Evolutionary conservation across 2,113 vertebrate species (phyloP).

Genomic region (Colaptes auratus): DNA sequence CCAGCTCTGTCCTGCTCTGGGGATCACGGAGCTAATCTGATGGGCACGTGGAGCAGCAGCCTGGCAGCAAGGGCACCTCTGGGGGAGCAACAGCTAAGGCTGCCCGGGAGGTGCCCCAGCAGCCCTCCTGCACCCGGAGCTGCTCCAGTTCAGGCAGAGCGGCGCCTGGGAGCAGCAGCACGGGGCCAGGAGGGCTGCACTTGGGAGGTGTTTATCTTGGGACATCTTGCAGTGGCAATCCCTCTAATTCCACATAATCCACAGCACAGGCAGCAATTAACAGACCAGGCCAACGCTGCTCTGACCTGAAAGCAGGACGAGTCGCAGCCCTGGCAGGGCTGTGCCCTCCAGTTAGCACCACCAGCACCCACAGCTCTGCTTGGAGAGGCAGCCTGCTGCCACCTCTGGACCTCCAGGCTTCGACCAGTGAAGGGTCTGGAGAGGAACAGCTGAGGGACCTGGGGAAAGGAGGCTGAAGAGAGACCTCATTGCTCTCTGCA

Average conservation of each 20-base stretch:
- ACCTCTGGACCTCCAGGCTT: neutral
- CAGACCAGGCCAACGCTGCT: neutral
- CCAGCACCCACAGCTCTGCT: neutral
- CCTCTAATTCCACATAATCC: conserved; percentile 69
- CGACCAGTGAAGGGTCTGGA: too few relatives aligned
- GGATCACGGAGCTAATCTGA: conserved; percentile 31
- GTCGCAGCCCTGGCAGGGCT: accelerated
- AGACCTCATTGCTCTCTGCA: too few relatives aligned
- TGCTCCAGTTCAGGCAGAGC: accelerated
- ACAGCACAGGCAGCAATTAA: neutral
- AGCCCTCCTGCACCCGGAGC: accelerated
- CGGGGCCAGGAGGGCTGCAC: conserved; percentile 26
- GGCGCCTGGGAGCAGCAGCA: neutral
- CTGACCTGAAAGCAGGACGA: neutral
- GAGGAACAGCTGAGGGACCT: too few relatives aligned
- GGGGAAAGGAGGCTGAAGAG: too few relatives aligned
- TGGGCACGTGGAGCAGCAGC: neutral
- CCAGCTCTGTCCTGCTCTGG: neutral
- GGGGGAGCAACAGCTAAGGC: accelerated
- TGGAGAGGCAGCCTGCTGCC: neutral
- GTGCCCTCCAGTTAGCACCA: neutral
- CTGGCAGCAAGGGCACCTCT: neutral
- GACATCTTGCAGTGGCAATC: conserved; percentile 66
- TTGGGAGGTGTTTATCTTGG: conserved; percentile 51
- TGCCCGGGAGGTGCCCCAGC: neutral